Evolutionary conservation across 2,113 vertebrate genomes (phyloP).

Genomic region (Nerophis lumbriciformis): DNA sequence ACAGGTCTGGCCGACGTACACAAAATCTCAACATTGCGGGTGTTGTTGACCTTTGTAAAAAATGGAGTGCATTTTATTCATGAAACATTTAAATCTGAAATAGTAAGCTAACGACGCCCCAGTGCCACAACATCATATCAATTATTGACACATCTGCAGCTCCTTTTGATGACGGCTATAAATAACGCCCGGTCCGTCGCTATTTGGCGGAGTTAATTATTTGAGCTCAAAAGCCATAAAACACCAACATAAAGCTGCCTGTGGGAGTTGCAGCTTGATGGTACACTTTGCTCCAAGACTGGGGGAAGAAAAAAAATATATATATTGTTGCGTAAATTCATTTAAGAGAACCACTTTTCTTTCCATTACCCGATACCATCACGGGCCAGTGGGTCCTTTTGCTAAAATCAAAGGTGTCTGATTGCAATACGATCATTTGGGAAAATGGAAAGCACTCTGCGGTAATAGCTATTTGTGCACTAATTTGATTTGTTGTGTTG

Average conservation of each 20-base stretch:
- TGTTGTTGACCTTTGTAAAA: neutral
- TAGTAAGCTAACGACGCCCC: slow-evolving; percentile 6
- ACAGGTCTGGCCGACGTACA: too few species aligned
- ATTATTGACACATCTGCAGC: neutral
- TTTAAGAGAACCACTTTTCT: neutral
- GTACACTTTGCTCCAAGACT: too few species aligned
- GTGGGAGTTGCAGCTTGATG: neutral
- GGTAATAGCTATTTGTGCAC: neutral
- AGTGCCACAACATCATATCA: neutral
- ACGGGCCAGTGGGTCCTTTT: neutral
- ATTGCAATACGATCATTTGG: neutral
- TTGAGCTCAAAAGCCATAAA: too few species aligned
- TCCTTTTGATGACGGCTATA: neutral
- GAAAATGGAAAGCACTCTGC: neutral
- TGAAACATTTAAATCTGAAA: neutral
- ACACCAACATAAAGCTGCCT: neutral
- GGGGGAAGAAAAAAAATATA: too few species aligned
- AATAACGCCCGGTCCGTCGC: neutral
- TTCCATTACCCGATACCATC: neutral
- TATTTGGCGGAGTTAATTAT: too few species aligned
- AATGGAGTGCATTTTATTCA: neutral
- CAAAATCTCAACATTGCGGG: too few species aligned
- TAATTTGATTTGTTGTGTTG: slow-evolving; percentile 1
- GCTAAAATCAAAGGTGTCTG: neutral
- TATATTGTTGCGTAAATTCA: neutral